phyloP scores from a whole-genome alignment of 2,797 vertebrate genomes.

The Pseudopleuronectes americanus region DNA sequence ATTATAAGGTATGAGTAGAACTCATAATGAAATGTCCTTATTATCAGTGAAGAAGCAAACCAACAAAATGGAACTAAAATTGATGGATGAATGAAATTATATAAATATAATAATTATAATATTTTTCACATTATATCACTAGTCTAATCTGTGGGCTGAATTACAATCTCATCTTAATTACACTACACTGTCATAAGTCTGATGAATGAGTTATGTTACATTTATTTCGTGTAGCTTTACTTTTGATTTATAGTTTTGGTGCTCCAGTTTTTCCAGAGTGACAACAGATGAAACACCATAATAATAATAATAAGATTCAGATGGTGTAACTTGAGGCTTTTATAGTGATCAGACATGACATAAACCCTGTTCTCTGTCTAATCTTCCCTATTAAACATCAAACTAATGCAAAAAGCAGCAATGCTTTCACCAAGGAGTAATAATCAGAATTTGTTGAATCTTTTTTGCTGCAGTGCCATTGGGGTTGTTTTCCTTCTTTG shows the following conservation, averaged over 20 bases:
- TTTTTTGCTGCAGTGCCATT: conserved; percentile 62
- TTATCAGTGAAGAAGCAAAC: neutral
- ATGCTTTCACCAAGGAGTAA: conserved; percentile 65
- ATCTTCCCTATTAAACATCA: conserved; percentile 62
- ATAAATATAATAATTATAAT: too few relatives aligned
- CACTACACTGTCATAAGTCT: conserved; percentile 7
- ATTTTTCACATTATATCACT: too few relatives aligned
- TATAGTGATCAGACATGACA: conserved; percentile 51
- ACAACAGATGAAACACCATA: conserved; percentile 35
- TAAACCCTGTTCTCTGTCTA: conserved; percentile 45
- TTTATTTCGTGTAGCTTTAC: conserved; percentile 12
- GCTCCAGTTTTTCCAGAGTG: conserved; percentile 41
- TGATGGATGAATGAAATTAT: too few relatives aligned
- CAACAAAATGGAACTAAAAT: neutral
- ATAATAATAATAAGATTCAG: conserved; percentile 31
- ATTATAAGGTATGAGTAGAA: conserved; percentile 1
- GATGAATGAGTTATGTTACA: conserved; percentile 19
- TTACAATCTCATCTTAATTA: neutral
- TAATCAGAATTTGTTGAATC: conserved; percentile 76
- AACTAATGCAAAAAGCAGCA: conserved; percentile 73
- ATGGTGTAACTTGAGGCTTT: conserved; percentile 44
- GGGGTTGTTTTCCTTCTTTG: conserved; percentile 72
- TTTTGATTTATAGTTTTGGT: conserved; percentile 17
- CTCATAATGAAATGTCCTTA: conserved; percentile 4
- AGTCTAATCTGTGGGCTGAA: too few relatives aligned